These are phyloP conservation scores for Serranus cabrilla DNA, from an alignment of 2,797 vertebrate genomes.

Conservation along the genomic window DNA sequence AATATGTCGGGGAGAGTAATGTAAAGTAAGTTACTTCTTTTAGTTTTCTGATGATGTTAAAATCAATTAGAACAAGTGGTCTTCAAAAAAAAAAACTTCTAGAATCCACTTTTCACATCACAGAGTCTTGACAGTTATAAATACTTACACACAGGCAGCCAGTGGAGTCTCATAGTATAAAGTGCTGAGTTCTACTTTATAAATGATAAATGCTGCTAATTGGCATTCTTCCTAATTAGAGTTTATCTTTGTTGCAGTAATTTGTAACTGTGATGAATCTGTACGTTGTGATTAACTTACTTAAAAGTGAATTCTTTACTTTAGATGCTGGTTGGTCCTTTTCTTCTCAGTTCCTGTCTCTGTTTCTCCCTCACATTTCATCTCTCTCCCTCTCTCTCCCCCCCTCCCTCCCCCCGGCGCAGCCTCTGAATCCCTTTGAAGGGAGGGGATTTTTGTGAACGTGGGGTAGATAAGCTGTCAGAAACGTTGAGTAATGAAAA, in stretches of 20 bases:
- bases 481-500: constrained; percentile 61
- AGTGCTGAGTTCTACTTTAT: background rate
- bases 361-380: too few relatives aligned
- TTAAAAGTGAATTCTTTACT: background rate
- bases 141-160: too few relatives aligned
- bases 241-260: background rate
- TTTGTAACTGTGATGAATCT: background rate
- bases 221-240: background rate
- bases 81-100: too few relatives aligned
- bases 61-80: too few relatives aligned
- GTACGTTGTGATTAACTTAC: constrained; percentile 1
- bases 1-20: background rate
- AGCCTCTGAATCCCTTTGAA: constrained; percentile 21
- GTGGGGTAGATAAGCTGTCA: constrained; percentile 43
- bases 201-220: background rate
- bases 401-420: constrained; percentile 22
- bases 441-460: constrained; percentile 5
- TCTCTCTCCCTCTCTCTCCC: too few relatives aligned
- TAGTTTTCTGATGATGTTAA: too few relatives aligned
- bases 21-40: background rate
- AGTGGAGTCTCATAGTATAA: background rate
- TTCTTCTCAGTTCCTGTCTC: background rate
- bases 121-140: too few relatives aligned
- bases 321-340: background rate
- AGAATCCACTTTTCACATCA: too few relatives aligned